These are phyloP conservation scores for Rhincodon typus DNA, from an alignment of 2,797 vertebrate genomes.

Conservation along the genomic window DNA sequence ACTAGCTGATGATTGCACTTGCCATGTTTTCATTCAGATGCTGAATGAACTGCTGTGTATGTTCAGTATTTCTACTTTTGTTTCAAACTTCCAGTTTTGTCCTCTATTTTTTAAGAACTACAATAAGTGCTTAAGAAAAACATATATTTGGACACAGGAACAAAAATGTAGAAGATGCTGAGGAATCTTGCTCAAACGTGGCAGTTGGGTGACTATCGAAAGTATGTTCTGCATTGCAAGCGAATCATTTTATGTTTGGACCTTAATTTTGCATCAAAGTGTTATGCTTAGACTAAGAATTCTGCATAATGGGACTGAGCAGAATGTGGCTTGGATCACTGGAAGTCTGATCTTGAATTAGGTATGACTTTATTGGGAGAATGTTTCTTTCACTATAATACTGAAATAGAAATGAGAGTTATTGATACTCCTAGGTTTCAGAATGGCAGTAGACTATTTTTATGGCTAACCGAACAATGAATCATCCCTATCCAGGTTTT, in stretches of 20 bases:
- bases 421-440: neutral
- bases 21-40: neutral
- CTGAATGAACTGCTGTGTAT: neutral
- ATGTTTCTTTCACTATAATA: neutral
- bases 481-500: neutral
- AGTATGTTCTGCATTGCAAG: slow-evolving; percentile 15
- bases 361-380: neutral
- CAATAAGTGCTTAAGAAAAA: neutral
- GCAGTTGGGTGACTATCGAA: neutral
- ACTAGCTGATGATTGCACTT: neutral
- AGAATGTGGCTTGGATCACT: neutral
- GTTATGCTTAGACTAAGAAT: neutral
- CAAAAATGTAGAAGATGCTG: neutral
- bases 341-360: neutral
- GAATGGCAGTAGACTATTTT: neutral
- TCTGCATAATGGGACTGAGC: neutral
- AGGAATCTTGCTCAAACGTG: neutral
- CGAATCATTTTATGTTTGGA: neutral
- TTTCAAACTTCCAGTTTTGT: neutral
- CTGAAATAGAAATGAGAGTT: neutral
- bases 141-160: neutral
- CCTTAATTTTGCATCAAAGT: neutral
- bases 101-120: neutral
- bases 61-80: neutral
- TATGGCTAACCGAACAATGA: neutral